A percentile compares a stretch with the other conserved stretches of the same genome.
These are phyloP conservation scores for Polymixis flavicincta DNA, from an alignment of 2,888 invertebrate species.

Conservation along the genomic window DNA sequence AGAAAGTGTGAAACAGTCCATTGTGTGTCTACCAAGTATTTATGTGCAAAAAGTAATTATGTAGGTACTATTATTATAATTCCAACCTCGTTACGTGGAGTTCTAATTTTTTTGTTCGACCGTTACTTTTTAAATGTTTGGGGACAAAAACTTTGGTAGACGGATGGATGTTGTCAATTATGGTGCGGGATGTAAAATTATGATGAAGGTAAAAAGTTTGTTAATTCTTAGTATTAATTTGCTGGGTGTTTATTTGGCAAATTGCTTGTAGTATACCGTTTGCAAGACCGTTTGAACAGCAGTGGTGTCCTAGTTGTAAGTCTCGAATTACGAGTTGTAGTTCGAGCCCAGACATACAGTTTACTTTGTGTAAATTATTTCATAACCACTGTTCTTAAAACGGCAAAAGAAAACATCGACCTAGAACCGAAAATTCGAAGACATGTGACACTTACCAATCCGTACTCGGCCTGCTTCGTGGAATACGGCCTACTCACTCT, in stretches of 20 bases:
- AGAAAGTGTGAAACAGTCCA: constrained; percentile 49
- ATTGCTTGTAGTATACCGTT: constrained; percentile 33
- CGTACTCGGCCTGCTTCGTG: too few relatives aligned
- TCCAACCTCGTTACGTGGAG: constrained; percentile 49
- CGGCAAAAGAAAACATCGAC: too few relatives aligned
- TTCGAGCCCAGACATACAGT: too few relatives aligned
- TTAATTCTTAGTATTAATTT: constrained; percentile 3
- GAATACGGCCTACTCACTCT: too few relatives aligned
- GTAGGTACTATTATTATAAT: constrained; percentile 49
- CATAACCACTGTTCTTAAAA: too few relatives aligned
- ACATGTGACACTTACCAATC: too few relatives aligned
- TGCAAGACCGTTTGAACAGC: not conserved
- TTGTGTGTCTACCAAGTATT: constrained; percentile 44
- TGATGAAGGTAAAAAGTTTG: constrained; percentile 39
- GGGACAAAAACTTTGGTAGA: constrained; percentile 50
- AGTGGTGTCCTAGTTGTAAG: too few relatives aligned
- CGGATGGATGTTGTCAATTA: constrained; percentile 30
- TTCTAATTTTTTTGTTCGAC: constrained; percentile 41
- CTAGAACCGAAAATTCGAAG: too few relatives aligned
- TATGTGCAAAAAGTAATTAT: constrained; percentile 59
- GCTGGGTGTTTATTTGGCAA: constrained; percentile 27
- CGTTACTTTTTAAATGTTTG: constrained; percentile 46
- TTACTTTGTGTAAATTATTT: too few relatives aligned
- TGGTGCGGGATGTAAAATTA: constrained; percentile 34
- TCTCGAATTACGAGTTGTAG: too few relatives aligned